Evolutionary conservation across 1,140 invertebrate species (phyloP).

Genomic region (Spodoptera frugiperda): DNA sequence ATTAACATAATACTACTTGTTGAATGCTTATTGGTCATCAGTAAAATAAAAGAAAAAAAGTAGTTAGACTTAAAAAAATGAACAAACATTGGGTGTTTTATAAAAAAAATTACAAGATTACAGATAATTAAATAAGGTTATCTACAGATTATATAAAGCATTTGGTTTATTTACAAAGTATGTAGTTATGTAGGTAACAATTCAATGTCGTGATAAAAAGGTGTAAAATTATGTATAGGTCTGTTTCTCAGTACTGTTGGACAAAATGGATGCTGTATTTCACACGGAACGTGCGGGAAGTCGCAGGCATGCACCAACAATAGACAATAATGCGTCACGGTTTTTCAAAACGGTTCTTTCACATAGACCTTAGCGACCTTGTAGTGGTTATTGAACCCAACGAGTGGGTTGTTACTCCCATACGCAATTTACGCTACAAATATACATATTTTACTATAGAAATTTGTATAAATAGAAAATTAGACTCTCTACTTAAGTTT

Average conservation of each 20-base stretch:
- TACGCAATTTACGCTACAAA: slow-evolving; percentile 7
- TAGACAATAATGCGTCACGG: slow-evolving; percentile 58
- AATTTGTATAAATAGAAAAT: neutral
- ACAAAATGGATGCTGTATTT: slow-evolving; percentile 36
- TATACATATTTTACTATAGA: neutral
- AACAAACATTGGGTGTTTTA: too few relatives aligned
- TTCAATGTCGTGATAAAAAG: too few relatives aligned
- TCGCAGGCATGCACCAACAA: slow-evolving; percentile 50
- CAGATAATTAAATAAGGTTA: too few relatives aligned
- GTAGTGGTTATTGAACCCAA: slow-evolving; percentile 70
- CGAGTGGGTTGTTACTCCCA: slow-evolving; percentile 24
- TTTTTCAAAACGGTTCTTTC: slow-evolving; percentile 67
- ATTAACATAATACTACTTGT: too few relatives aligned
- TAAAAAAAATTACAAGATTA: too few relatives aligned
- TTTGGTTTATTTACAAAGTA: too few relatives aligned
- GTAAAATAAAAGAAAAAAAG: too few relatives aligned
- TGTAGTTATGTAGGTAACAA: too few relatives aligned
- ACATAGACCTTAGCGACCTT: slow-evolving; percentile 67
- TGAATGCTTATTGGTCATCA: too few relatives aligned
- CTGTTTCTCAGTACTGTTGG: neutral
- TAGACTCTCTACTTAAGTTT: neutral
- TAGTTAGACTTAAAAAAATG: too few relatives aligned
- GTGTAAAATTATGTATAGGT: neutral
- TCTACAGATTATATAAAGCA: too few relatives aligned
- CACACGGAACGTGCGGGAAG: slow-evolving; percentile 9